Base-by-base conservation (phyloP, 2,113 vertebrate species). In the Euleptes europaea region DNA sequence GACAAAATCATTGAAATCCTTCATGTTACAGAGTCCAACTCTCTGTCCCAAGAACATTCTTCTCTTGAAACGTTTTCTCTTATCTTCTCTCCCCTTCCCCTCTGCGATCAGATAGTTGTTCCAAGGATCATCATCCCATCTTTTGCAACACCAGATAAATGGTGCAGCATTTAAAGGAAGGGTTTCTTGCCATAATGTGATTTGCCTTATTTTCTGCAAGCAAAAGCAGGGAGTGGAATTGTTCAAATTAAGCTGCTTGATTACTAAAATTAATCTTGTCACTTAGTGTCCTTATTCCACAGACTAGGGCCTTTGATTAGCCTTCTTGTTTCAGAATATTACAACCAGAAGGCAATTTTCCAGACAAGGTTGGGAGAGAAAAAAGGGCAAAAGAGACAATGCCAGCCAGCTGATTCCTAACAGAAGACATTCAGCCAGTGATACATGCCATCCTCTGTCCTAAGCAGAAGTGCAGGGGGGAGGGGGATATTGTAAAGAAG, bases 211-310 rank as follows among this genome's bases (percentile, higher is more conserved):
- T 96, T 95, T 96, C 94, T 93, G 95, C 95, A 93, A 96, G 94
- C 92, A 93, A 92, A 91, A 94, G 87, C n/a, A 94, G 86, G 91
- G 90, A 87, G 89, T 54, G 75, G 83, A 94, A 96, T 88, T 82
- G 94, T 94, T 94, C 93, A 96, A 96, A 97, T 97, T 96, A 96
- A 94, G 95, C 94, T 93, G 88, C 96, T 95, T 97, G 94, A 96
- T 96, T 96, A 96, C 95, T 87, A 95, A 96, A 97, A 97, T 97
- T 96, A 96, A 96, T 96, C 95, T 96, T 96, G 96, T 96, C 96
- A 95, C 92, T 96, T 95, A 94, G 93, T 83, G 60, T 93, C 90
- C 94, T 94, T 91, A 89, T 92, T 96, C 94, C 93, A 93, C 89
- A 92, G 93, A 96, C 95, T 84, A 40, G 88, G 93, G 95, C 86